These are phyloP conservation scores for Bombus confusus DNA, from an alignment of 1,140 invertebrate genomes.

Conservation along the genomic window DNA sequence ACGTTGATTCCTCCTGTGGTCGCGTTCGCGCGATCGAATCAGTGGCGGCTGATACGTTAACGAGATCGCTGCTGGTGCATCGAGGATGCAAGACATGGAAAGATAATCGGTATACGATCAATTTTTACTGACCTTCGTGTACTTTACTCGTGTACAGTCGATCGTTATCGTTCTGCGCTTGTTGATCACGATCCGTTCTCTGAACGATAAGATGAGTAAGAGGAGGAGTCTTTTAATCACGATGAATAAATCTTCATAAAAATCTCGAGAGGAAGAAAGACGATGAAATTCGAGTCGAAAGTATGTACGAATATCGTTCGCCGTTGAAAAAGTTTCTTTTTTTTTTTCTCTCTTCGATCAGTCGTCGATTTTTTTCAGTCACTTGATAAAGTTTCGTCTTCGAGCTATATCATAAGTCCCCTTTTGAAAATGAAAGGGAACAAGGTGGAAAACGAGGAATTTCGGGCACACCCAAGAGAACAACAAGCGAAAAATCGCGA, in stretches of 20 bases:
- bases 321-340: background rate
- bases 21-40: background rate
- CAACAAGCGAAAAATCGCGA: conserved; percentile 25
- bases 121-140: background rate
- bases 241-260: background rate
- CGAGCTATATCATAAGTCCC: background rate
- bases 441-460: background rate
- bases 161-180: conserved; percentile 3
- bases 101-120: background rate
- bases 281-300: background rate
- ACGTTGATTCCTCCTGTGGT: background rate
- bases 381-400: background rate
- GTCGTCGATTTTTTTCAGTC: background rate
- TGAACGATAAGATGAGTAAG: background rate
- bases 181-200: background rate
- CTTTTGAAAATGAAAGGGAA: conserved; percentile 12
- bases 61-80: background rate
- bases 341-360: background rate
- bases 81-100: background rate
- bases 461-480: background rate
- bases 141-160: background rate
- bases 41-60: background rate
- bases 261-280: background rate
- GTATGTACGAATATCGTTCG: background rate
- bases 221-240: background rate